phyloP scores from a whole-genome alignment of 2,113 vertebrate genomes.

The Nesospiza acunhae region DNA sequence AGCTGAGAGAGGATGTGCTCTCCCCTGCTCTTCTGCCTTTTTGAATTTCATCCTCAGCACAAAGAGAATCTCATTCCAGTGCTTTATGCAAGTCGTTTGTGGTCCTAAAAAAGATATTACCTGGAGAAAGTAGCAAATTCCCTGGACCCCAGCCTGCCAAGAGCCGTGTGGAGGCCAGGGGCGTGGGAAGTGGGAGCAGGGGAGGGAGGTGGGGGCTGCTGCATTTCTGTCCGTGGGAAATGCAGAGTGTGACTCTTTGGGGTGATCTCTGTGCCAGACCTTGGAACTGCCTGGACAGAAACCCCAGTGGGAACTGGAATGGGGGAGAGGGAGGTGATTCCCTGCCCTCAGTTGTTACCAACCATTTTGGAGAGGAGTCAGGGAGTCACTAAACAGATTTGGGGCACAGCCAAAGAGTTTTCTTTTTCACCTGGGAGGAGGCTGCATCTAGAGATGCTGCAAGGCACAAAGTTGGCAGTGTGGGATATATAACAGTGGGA shows the following conservation, averaged over 20 bases:
- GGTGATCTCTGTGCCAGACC: background rate
- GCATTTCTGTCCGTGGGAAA: background rate
- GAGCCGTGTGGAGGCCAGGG: background rate
- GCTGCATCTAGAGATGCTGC: background rate
- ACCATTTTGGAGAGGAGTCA: background rate
- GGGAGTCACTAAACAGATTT: background rate
- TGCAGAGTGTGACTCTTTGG: background rate
- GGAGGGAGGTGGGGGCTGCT: background rate
- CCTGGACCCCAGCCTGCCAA: background rate
- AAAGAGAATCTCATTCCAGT: background rate
- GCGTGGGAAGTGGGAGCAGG: background rate
- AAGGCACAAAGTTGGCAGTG: background rate
- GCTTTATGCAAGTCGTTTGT: background rate
- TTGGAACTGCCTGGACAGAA: background rate
- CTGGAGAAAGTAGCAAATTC: background rate
- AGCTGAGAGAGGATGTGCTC: background rate
- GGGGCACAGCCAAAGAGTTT: background rate
- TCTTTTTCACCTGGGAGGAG: background rate
- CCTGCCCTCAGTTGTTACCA: background rate
- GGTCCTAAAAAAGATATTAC: background rate
- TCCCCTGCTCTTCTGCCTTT: background rate
- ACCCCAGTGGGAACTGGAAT: fast-evolving
- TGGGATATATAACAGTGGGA: background rate
- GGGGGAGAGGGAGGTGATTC: background rate
- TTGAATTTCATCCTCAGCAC: background rate